Base-by-base conservation (phyloP, 2,888 invertebrate species). In the Strigamia transsilvanica region DNA sequence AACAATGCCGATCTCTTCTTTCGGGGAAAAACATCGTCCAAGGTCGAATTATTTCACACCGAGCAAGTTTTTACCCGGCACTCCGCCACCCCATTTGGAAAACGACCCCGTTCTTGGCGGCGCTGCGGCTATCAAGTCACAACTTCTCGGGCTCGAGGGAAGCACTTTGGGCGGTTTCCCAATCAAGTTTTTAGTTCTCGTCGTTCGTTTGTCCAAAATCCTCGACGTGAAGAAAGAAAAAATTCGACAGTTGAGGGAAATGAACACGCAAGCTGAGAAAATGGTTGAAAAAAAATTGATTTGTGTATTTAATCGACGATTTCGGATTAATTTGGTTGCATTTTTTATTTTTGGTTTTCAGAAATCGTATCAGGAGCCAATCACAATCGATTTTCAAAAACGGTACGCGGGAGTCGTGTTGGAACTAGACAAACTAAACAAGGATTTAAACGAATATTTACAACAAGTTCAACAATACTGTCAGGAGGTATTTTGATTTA, bases 251-350 rank as follows among this genome's bases (percentile, higher is more conserved):
- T 89, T 98, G 80, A 93, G 93, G 87, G 93, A 94, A 83, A 94
- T 96, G 92, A 98, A 98, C 86, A 91, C 93, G 83, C 94, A 96
- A 88, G 97, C 96, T 0, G 98, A 98, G 87, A 93, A 94, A 88
- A 91, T 92, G 86, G 88, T 88, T 51, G 13, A 42, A 46, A 78
- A 78, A 80, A 79, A 66, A 81, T 21, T 9, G n/a, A 81, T 6
- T n/a, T 41, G 3, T 3, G 2, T 81, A 41, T 18, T 38, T 80
- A 9, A 21, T 73, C 3, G 9, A 27, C 6, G 3, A 3, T 79
- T 34, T 61, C 38, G n/a, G 61, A 77, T 38, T 79, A 6, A 38
- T 41, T 79, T n/a, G n/a, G n/a, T n/a, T n/a, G n/a, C n/a, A n/a
- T n/a, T 21, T 34, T 12, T 81, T 83, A 15, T 81, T 61, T 51